A percentile compares a stretch with the other conserved stretches of the same genome.
Evolutionary conservation across 2,113 vertebrate species (phyloP).

Genomic region (Mustela lutreola): DNA sequence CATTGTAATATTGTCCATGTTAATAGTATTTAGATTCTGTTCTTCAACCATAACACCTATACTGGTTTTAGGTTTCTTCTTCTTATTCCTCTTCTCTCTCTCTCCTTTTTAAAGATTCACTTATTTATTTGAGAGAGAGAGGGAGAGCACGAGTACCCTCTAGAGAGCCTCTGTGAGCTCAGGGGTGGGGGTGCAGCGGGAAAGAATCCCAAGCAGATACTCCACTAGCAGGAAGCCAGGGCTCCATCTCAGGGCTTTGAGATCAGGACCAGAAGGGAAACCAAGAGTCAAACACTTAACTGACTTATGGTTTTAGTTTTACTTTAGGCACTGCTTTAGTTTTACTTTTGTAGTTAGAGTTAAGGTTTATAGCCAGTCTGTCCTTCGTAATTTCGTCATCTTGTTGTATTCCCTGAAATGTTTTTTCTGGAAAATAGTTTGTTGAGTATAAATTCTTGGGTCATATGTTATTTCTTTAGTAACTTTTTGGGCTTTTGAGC

Average conservation of each 20-base stretch:
- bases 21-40: not conserved
- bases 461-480: slow-evolving; percentile 13
- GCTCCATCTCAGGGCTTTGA: not conserved
- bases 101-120: not conserved
- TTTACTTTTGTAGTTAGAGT: not conserved
- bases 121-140: not conserved
- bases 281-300: not conserved
- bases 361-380: not conserved
- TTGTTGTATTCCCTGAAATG: not conserved
- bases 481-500: not conserved
- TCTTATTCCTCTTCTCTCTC: not conserved
- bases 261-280: not conserved
- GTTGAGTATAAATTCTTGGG: not conserved
- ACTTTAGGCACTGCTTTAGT: not conserved
- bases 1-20: not conserved
- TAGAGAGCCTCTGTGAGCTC: not conserved
- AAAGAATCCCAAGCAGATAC: not conserved
- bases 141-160: fast-evolving
- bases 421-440: not conserved
- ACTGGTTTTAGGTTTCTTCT: not conserved
- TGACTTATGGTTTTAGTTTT: not conserved
- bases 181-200: not conserved
- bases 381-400: not conserved
- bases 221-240: not conserved
- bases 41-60: not conserved